These are phyloP conservation scores for Oryzias celebensis DNA, from an alignment of 2,113 vertebrate species.

Conservation along the genomic window DNA sequence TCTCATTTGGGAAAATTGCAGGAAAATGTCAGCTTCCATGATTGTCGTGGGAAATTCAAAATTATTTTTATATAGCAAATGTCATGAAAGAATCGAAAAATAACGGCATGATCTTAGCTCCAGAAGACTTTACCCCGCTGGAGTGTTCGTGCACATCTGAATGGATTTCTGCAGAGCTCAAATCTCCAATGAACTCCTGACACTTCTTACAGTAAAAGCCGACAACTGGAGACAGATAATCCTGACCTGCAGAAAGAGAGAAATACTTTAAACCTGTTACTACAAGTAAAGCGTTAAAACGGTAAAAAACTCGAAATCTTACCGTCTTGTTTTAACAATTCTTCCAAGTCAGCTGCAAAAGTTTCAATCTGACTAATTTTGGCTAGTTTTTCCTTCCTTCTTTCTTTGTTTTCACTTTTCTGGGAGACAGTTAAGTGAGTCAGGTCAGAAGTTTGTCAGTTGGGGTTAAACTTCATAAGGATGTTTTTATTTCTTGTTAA, in stretches of 20 bases:
- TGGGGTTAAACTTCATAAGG: neutral
- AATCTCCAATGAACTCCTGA: slow-evolving; percentile 91
- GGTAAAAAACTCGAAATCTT: slow-evolving; percentile 6
- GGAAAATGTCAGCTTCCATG: no score
- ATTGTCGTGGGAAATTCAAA: no score
- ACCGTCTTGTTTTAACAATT: slow-evolving; percentile 89
- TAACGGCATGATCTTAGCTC: neutral
- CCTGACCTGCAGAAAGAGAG: slow-evolving; percentile 75
- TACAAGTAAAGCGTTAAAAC: neutral
- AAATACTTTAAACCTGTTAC: neutral
- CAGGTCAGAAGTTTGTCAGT: neutral
- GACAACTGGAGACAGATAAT: slow-evolving; percentile 89
- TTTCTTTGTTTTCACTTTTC: slow-evolving; percentile 79
- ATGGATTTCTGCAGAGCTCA: slow-evolving; percentile 85
- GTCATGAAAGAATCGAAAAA: no score
- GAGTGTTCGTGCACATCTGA: slow-evolving; percentile 77
- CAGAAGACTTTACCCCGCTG: slow-evolving; percentile 72
- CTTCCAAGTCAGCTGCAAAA: slow-evolving; percentile 86
- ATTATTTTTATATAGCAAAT: no score
- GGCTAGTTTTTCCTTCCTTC: slow-evolving; percentile 78
- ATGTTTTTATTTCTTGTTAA: neutral
- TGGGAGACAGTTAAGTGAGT: slow-evolving; percentile 42
- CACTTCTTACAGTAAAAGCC: slow-evolving; percentile 96
- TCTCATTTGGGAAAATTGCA: no score
- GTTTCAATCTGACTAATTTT: slow-evolving; percentile 83